Conservation (phyloP, 2,888 invertebrate genomes). For the Tachystola acroxantha region DNA sequence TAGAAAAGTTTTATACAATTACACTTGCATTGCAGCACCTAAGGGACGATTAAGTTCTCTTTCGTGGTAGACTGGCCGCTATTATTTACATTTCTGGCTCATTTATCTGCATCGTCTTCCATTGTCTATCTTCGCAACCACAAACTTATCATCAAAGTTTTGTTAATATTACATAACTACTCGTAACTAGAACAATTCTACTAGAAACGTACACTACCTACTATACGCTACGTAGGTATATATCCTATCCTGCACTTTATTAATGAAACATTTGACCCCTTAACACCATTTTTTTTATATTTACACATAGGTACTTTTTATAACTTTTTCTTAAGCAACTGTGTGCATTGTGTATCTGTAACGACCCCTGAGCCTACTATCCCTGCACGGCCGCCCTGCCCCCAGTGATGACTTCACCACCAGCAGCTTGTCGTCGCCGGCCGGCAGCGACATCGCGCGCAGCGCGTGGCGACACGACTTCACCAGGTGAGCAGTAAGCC, state of each 20-base stretch:
- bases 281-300: conserved; percentile 2
- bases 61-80: no score
- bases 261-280: not conserved
- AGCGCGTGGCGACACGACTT: conserved; percentile 70
- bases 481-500: conserved; percentile 50
- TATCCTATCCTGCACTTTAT: not conserved
- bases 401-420: conserved; percentile 68
- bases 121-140: no score
- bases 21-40: no score
- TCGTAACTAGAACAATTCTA: no score
- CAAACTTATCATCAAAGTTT: no score
- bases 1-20: no score
- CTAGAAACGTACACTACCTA: no score
- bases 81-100: no score
- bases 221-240: no score
- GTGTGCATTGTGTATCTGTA: conserved; percentile 65
- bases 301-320: conserved; percentile 18
- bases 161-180: no score
- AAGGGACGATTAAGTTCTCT: no score
- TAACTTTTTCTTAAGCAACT: conserved; percentile 30
- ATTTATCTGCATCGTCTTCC: no score
- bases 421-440: conserved; percentile 64
- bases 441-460: conserved; percentile 52
- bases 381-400: conserved; percentile 57
- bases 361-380: conserved; percentile 51